A percentile compares a stretch with the other conserved stretches of the same genome.
Evolutionary conservation across 2,113 vertebrate genomes (phyloP).

Genomic region (Pelvicachromis taeniatus): DNA sequence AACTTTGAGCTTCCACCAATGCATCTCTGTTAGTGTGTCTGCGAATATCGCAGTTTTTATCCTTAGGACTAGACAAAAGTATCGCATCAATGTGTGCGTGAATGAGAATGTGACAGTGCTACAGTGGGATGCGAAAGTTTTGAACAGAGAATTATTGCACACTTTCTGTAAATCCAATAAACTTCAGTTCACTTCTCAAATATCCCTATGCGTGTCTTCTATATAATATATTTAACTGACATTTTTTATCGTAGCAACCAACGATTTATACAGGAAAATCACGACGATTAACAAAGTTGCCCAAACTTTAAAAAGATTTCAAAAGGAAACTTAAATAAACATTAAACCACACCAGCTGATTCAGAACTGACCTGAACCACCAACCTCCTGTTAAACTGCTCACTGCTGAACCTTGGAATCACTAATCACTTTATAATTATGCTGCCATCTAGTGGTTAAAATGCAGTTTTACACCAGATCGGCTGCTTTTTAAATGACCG

Average conservation of each 20-base stretch:
- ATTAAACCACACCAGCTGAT: neutral
- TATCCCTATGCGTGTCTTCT: no score
- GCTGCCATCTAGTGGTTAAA: neutral
- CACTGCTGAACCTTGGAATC: rapidly evolving
- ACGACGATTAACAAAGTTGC: no score
- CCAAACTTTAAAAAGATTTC: rapidly evolving
- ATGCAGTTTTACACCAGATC: rapidly evolving
- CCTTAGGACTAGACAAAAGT: neutral
- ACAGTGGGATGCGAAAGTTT: no score
- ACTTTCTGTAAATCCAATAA: no score
- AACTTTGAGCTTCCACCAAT: neutral
- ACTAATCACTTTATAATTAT: rapidly evolving
- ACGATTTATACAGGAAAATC: no score
- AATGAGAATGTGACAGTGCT: rapidly evolving
- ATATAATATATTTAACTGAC: no score
- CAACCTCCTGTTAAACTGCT: neutral
- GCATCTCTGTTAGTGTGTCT: rapidly evolving
- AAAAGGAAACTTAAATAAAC: rapidly evolving
- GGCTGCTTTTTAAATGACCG: rapidly evolving
- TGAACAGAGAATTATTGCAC: no score
- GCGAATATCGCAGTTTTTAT: neutral
- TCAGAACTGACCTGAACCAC: rapidly evolving
- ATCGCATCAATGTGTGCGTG: rapidly evolving
- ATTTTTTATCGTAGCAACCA: no score
- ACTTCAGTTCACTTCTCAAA: no score